phyloP scores from a whole-genome alignment of 2,888 invertebrate species.

The Drosophila trichaetosa region DNA sequence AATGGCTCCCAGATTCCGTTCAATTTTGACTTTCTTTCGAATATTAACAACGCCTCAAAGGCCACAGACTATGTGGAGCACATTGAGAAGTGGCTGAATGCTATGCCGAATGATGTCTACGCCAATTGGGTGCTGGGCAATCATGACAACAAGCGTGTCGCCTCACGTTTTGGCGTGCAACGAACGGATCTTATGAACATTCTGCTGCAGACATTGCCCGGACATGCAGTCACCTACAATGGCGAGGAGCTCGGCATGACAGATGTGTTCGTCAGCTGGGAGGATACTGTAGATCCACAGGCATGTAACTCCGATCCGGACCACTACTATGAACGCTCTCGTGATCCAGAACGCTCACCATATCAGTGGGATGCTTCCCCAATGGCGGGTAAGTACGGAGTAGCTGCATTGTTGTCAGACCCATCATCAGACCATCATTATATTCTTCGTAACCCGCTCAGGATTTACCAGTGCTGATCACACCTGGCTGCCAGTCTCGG shows the following conservation, averaged over 20 bases:
- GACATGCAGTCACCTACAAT: slow-evolving; percentile 94
- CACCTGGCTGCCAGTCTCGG: slow-evolving; percentile 90
- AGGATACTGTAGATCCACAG: slow-evolving; percentile 86
- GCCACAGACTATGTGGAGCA: slow-evolving; percentile 83
- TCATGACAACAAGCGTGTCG: slow-evolving; percentile 90
- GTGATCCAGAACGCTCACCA: slow-evolving; percentile 88
- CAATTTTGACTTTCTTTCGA: slow-evolving; percentile 88
- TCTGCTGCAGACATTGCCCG: slow-evolving; percentile 92
- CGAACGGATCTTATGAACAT: slow-evolving; percentile 93
- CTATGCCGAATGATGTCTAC: slow-evolving; percentile 86
- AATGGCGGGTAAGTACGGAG: slow-evolving; percentile 79
- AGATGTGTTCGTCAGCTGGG: slow-evolving; percentile 85
- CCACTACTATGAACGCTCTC: slow-evolving; percentile 82
- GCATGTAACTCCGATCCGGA: slow-evolving; percentile 86
- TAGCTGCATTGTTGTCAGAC: accelerated
- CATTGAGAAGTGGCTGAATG: slow-evolving; percentile 87
- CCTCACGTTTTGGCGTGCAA: slow-evolving; percentile 89
- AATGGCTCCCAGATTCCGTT: slow-evolving; percentile 88
- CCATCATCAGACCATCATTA: background rate
- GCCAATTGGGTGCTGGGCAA: slow-evolving; percentile 91
- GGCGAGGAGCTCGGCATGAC: slow-evolving; percentile 91
- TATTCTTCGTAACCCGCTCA: slow-evolving; percentile 21
- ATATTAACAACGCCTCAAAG: slow-evolving; percentile 82
- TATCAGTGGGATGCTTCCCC: slow-evolving; percentile 87
- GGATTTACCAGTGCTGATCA: slow-evolving; percentile 80